Base-by-base conservation (phyloP, 1,140 invertebrate genomes). In the Conopomorpha cramerella region DNA sequence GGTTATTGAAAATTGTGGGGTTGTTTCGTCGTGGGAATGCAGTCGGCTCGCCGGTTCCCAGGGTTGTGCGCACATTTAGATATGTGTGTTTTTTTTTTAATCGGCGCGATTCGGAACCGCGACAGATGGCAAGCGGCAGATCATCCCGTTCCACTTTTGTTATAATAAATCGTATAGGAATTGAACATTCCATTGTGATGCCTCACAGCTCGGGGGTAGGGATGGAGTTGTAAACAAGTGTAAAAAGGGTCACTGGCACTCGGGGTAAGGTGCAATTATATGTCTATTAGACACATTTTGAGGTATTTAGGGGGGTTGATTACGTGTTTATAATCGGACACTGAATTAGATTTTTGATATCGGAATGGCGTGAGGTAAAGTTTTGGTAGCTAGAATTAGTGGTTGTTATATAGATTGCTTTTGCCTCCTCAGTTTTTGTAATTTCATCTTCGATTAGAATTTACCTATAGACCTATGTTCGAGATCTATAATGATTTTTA, bases 221-320 rank as follows among this genome's bases (percentile, higher is more conserved):
- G 67, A 76, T 76, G 62, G 60, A 76, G 71, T 72, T 67, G 71
- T 76, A 76, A 76, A 76, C 71, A 76, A 72, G 71, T 76, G 71
- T 72, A 74, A 76, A 71, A 68, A 67, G 70, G 70, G 71, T 76
- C 67, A 76, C 58, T 65, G 64, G 65, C 55, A 61, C 59, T 63
- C 62, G 56, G 30, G 50, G 45, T 41, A 42, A 48, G 41, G 45
- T 63, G 55, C 68, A 72, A 72, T 76, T 72, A 76, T 72, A 72
- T 72, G 57, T 65, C 58, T 68, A 76, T 72, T 72, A 72, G 60
- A 52, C 44, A 32, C 55, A 58, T 68, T 76, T 66, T 71, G 45
- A 39, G 53, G 54, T 66, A 58, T 66, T 72, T 70, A 72, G 61
- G 46, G 41, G 46, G 41, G 58, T 66, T 68, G 52, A 45, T 58